phyloP scores from a whole-genome alignment of 1,140 invertebrate genomes.

The Magallana gigas region DNA sequence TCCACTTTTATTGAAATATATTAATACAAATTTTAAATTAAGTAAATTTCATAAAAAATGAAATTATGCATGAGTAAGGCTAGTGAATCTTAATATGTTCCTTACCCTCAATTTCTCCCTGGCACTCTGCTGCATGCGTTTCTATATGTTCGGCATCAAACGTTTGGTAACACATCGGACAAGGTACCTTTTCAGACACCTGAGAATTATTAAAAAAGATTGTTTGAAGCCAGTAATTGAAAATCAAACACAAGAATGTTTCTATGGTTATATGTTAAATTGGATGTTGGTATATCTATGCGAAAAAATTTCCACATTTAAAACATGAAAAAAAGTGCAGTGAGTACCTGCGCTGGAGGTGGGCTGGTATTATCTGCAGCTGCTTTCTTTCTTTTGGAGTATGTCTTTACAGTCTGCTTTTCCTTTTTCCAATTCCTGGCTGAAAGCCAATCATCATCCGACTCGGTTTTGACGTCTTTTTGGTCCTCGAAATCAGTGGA shows the following conservation, averaged over 20 bases:
- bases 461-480: background rate
- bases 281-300: no score
- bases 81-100: no score
- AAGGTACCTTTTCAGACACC: slow-evolving; percentile 36
- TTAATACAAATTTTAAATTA: no score
- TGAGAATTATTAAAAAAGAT: background rate
- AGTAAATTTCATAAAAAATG: no score
- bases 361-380: background rate
- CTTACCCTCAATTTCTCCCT: slow-evolving; percentile 33
- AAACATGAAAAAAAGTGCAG: no score
- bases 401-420: background rate
- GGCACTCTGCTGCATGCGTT: slow-evolving; percentile 53
- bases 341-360: background rate
- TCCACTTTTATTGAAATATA: no score
- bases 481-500: background rate
- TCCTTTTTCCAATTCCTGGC: background rate
- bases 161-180: slow-evolving; percentile 50
- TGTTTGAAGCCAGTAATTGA: no score
- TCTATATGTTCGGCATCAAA: slow-evolving; percentile 51
- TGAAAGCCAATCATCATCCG: background rate
- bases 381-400: background rate
- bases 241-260: no score
- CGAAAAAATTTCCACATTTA: no score
- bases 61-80: no score
- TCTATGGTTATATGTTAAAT: no score